Evolutionary conservation across 1,140 invertebrate genomes (phyloP), one percentile per base, ranked within the genome.

Genomic region (Coenobita brevimanus): DNA sequence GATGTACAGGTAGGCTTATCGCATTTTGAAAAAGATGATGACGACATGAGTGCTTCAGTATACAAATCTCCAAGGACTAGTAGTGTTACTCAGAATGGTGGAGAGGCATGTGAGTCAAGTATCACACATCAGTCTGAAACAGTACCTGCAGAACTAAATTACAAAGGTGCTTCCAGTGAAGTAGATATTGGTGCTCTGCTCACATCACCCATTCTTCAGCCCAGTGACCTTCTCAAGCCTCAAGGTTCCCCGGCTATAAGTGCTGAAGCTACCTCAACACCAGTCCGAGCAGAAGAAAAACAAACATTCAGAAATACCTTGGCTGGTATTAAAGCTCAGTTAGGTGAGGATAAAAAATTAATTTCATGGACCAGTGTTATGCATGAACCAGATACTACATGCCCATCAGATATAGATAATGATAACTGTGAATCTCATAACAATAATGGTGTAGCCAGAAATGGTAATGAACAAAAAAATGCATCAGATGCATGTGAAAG

Each of bases 151-250:
- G n/a, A 38, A 54, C 2, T 27, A 57, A 33, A 81, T 27, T 64
- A 43, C 3, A n/a, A 76, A 76, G 41, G 73, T 50, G 27, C 54
- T 60, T 24, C 17, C 38, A 64, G 60, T 10, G 60, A n/a, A 30
- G 13, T 60, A 62, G 60, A 43, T 46, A 21, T 50, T 50, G 46
- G 41, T 62, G 83, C 57, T 67, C n/a, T 78, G 24, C 83, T 78
- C 15, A 69, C 76, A 71, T 86, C 75, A 69, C 84, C 84, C 33
- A 80, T 86, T 30, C 84, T 69, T 24, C 62, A 69, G 50, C 24
- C 33, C n/a, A 60, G 30, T 30, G 84, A 38, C 62, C 62, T 27
- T 46, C 27, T 21, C 13, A n/a, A 79, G 3, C 33, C 73, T 0
- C 73, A 69, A 38, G 75, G 57, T 3, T 86, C 62, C 13, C 84